Evolutionary conservation across 2,113 vertebrate species (phyloP), one percentile per base, ranked within the genome.

Genomic region (Dicentrarchus labrax): DNA sequence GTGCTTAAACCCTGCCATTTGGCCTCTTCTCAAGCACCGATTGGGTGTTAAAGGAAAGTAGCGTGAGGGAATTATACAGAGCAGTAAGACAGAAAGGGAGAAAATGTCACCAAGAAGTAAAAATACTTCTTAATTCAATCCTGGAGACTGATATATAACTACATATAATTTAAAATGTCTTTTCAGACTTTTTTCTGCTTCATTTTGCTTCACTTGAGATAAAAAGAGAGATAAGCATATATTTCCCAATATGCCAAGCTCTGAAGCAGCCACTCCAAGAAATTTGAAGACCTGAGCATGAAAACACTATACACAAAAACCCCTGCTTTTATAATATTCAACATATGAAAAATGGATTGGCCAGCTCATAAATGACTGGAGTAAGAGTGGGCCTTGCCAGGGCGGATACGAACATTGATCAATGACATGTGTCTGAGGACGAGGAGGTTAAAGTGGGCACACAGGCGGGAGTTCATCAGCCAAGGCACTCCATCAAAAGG

Each of bases 401-500:
- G 66, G 86, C 8, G 41, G 81, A 84, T 79, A 41, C 65, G 78
- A 64, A 84, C 83, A 75, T 53, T 79, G 87, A 91, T 89, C 79
- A 83, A 86, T 86, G 82, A 53, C 74, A 85, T 80, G 83, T 78
- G 89, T 86, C 85, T 47, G 75, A 81, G 76, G 80, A 83, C 65
- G 62, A 69, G 74, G 76, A 88, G 85, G 88, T 88, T 75, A 90
- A 88, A 89, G 82, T 78, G 87, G 82, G 81, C 70, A 76, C 19
- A 45, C 83, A 76, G 84, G 76, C 51, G 41, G 84, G 78, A 86
- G 85, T 87, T 89, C 85, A 88, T 87, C 80, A 88, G 78, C 78
- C 82, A 56, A 76, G 75, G 71, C 77, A 88, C 81, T 89, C 83
- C 82, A 89, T 92, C 91, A 93, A 89, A 94, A 89, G 73, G 62